A percentile compares a stretch with the other conserved stretches of the same genome.
Evolutionary conservation across 2,113 vertebrate species (phyloP).

Genomic region (Girardinichthys multiradiatus): DNA sequence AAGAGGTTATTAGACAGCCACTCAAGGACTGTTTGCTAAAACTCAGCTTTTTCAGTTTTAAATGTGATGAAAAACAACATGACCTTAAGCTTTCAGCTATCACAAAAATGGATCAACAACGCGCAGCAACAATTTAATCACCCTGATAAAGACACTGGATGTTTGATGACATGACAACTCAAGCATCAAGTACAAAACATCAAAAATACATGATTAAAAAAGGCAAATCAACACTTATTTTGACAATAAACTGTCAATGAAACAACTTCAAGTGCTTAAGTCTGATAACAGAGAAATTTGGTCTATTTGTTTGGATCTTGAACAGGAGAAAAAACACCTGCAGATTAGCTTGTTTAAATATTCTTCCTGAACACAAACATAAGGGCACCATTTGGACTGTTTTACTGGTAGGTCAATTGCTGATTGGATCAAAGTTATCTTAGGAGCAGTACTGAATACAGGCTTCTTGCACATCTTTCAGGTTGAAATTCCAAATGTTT

Average conservation of each 20-base stretch:
- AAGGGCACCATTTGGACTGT: background rate
- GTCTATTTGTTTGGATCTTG: background rate
- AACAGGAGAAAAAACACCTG: background rate
- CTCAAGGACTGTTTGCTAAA: background rate
- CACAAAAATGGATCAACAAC: constrained; percentile 19
- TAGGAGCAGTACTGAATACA: background rate
- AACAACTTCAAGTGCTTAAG: background rate
- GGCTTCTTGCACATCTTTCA: background rate
- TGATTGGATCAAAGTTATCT: background rate
- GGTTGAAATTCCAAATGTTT: background rate
- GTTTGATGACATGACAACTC: background rate
- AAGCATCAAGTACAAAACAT: background rate
- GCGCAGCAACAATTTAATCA: background rate
- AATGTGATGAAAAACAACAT: background rate
- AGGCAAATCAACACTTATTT: background rate
- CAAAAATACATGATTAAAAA: constrained; percentile 12
- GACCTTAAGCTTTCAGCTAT: constrained; percentile 11
- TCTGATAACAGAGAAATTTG: constrained; percentile 1
- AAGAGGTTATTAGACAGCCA: constrained; percentile 9
- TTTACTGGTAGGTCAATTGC: background rate
- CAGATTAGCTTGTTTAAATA: background rate
- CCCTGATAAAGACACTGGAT: background rate
- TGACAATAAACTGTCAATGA: background rate
- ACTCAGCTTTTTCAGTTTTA: background rate
- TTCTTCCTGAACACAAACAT: background rate